Evolutionary conservation across 2,797 vertebrate species (phyloP), one percentile per base, ranked within the genome.

Genomic region (Leuciscus waleckii): DNA sequence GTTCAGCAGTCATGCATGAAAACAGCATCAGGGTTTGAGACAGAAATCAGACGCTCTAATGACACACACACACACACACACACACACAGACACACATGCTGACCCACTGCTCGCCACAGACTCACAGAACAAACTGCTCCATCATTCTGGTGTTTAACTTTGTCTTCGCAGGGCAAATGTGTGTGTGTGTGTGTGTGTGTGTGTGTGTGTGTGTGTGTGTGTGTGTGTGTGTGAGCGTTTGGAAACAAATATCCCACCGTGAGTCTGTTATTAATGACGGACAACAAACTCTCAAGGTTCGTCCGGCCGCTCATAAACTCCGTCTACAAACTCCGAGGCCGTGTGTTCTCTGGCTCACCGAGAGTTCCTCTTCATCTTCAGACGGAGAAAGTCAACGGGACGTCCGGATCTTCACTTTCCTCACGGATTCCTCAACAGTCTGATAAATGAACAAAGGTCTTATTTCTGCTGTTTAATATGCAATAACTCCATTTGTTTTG

Each of bases 1-100:
- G 67, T 89, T 95, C 92, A 90, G 84, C 90, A 92, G 88, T 93
- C 92, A 94, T 93, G 94, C 94, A 92, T 94, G 94, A 95, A 95
- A 96, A 93, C 89, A 91, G 83, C 87, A 90, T 89, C 75, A 58
- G 51, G 51, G 87, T 87, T 82, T 90, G 89, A 81, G 87, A 74
- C 88, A 81, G 46, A 84, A 88, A 91, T 85, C 67, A 88, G 35
- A 43, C 2, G 41, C 10, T 43, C 10, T 43, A 11, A 43, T 43
- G 41, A 43, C 41, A 43, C 41, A 3, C 87, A 89, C 92, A 92
- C 93, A 87, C 90, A 90, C 86, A 93, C 90, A 91, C 21, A 39
- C 54, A 63, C 88, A 91, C 49, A 7, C 49, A 51, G 6, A 19
- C 49, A 51, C 49, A 8, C 37, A 35, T 35, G 35, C 37, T 37